Conservation (phyloP, 2,888 invertebrate genomes). For the Macrostomum cliftonense region DNA sequence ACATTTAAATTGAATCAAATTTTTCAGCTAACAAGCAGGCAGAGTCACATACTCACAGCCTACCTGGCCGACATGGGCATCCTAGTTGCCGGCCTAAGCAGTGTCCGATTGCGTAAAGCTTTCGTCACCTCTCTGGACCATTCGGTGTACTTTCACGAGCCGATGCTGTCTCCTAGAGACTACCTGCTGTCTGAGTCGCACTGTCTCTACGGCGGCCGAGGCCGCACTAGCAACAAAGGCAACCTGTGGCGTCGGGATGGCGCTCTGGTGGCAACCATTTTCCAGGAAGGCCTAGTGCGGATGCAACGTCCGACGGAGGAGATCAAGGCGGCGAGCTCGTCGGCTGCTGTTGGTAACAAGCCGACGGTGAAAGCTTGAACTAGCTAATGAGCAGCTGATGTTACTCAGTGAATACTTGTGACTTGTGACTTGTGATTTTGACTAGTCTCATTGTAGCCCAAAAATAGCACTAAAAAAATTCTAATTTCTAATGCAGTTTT, state of each 20-base stretch:
- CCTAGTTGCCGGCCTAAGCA: constrained; percentile 24
- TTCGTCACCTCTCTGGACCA: constrained; percentile 35
- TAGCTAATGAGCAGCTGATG: too few species aligned
- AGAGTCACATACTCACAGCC: constrained; percentile 21
- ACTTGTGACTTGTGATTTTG: too few species aligned
- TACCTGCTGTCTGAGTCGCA: constrained; percentile 37
- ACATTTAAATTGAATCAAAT: too few species aligned
- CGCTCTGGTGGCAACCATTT: constrained; percentile 34
- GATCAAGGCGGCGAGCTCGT: too few species aligned
- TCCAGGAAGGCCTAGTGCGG: constrained; percentile 37
- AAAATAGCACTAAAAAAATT: too few species aligned
- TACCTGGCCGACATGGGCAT: constrained; percentile 35
- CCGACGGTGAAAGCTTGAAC: too few species aligned
- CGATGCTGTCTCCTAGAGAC: constrained; percentile 34
- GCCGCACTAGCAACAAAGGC: constrained; percentile 31
- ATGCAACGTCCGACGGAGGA: too few species aligned
- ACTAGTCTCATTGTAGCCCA: too few species aligned
- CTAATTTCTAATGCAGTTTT: too few species aligned
- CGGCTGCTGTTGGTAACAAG: too few species aligned
- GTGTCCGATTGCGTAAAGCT: constrained; percentile 17
- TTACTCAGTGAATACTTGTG: too few species aligned
- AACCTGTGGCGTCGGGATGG: constrained; percentile 38
- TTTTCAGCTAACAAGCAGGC: too few species aligned
- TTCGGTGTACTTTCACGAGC: constrained; percentile 39
- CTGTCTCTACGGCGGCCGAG: constrained; percentile 22